These are phyloP conservation scores for Ophioninae sp. DNA, from an alignment of 2,888 invertebrate genomes.

Conservation along the genomic window DNA sequence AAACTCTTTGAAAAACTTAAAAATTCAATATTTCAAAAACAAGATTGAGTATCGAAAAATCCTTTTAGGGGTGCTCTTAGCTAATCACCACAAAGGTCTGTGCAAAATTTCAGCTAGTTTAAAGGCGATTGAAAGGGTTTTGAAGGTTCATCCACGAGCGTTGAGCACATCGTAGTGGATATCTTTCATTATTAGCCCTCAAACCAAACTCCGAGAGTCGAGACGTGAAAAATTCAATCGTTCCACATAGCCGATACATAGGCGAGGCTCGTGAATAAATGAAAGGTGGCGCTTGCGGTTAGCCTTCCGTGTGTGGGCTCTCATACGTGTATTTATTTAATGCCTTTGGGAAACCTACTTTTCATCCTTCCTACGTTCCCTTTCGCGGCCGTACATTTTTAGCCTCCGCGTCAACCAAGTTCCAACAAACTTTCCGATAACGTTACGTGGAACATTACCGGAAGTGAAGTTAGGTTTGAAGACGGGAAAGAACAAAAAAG, in stretches of 20 bases:
- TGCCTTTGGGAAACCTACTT: slow-evolving; percentile 36
- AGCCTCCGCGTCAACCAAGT: not conserved
- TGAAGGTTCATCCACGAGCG: not conserved
- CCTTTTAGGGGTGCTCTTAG: too few relatives aligned
- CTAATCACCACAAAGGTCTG: too few relatives aligned
- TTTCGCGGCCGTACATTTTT: not conserved
- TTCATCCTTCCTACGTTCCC: slow-evolving; percentile 6
- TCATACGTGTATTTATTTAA: not conserved
- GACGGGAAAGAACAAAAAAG: too few relatives aligned
- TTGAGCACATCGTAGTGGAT: not conserved
- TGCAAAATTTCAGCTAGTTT: too few relatives aligned
- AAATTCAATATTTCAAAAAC: too few relatives aligned
- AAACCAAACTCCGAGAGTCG: slow-evolving; percentile 5
- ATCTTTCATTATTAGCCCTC: not conserved
- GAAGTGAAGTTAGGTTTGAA: not conserved
- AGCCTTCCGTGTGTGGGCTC: slow-evolving; percentile 45
- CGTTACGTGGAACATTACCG: not conserved
- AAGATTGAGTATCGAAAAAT: too few relatives aligned
- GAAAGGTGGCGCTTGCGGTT: slow-evolving; percentile 74
- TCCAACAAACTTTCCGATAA: not conserved
- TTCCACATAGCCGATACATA: slow-evolving; percentile 68
- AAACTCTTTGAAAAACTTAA: too few relatives aligned
- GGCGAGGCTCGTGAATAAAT: slow-evolving; percentile 69
- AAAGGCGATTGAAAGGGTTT: too few relatives aligned
- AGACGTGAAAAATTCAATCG: slow-evolving; percentile 72